Percentiles rank a stretch among this genome's conserved stretches.
These are phyloP conservation scores for Chironomus tentans DNA, from an alignment of 2,888 invertebrate species.

Conservation along the genomic window DNA sequence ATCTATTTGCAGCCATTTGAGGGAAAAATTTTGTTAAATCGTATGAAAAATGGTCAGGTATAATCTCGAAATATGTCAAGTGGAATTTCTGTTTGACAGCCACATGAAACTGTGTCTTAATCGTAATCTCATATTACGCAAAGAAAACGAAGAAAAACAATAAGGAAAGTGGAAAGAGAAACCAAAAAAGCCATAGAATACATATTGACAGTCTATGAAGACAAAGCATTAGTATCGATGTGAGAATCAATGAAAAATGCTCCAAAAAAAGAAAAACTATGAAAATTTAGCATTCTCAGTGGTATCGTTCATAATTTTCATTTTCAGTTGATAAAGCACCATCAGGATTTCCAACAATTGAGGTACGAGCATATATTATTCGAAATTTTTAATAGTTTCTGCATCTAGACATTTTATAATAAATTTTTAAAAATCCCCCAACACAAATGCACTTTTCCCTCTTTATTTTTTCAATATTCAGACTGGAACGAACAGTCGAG, in stretches of 20 bases:
- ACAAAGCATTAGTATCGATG: background rate
- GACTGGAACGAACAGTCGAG: slow-evolving; percentile 75
- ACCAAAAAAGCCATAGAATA: slow-evolving; percentile 45
- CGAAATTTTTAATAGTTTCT: background rate
- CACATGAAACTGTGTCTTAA: slow-evolving; percentile 14
- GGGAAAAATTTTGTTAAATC: background rate
- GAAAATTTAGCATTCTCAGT: background rate
- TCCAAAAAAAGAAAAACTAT: background rate
- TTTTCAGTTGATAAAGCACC: slow-evolving; percentile 69
- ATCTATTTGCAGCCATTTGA: too few species aligned
- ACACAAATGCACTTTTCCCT: too few species aligned
- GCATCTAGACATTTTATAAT: slow-evolving; percentile 32
- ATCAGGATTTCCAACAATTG: slow-evolving; percentile 80
- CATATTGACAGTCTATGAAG: slow-evolving; percentile 43
- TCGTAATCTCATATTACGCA: background rate
- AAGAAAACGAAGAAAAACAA: background rate
- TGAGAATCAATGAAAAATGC: background rate
- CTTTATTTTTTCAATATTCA: slow-evolving; percentile 38
- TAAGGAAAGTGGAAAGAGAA: slow-evolving; percentile 35
- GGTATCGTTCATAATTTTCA: background rate
- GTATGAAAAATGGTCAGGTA: background rate
- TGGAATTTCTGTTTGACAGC: slow-evolving; percentile 7
- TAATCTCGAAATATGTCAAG: background rate
- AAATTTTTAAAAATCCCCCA: background rate
- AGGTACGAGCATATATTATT: background rate